These are phyloP conservation scores for Acrocephalus kingi DNA, from an alignment of 2,113 vertebrate species.

Conservation along the genomic window DNA sequence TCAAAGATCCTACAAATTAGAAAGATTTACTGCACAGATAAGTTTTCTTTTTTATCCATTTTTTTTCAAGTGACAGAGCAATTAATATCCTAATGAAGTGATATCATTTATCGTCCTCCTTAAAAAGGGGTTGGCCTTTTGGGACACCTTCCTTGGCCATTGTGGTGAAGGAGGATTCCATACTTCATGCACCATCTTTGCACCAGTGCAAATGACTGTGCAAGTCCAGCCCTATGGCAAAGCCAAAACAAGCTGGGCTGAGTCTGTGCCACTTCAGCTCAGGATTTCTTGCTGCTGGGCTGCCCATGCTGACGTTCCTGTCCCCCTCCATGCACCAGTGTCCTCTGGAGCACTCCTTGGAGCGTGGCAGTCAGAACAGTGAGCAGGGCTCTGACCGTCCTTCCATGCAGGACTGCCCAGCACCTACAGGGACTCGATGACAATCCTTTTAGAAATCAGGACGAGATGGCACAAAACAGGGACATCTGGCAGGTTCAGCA, in stretches of 20 bases:
- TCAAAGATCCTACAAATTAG: not conserved
- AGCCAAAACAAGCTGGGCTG: not conserved
- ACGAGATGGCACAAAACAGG: not conserved
- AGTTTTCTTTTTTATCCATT: not conserved
- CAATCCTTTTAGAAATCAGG: constrained; percentile 4
- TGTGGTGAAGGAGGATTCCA: not conserved
- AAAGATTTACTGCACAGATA: not conserved
- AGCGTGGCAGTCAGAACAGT: not conserved
- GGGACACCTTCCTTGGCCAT: not conserved
- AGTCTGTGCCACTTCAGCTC: not conserved
- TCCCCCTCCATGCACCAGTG: not conserved
- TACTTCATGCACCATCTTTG: not conserved
- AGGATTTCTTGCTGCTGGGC: not conserved
- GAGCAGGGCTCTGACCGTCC: not conserved
- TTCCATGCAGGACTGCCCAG: not conserved
- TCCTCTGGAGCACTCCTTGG: not conserved
- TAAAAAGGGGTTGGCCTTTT: not conserved
- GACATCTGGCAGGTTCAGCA: constrained; percentile 55
- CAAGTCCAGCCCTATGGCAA: not conserved
- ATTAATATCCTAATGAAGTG: not conserved
- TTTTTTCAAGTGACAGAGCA: not conserved
- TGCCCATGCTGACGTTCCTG: not conserved
- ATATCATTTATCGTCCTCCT: not conserved
- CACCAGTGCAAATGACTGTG: not conserved
- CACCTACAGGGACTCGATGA: not conserved